A percentile compares a stretch with the other conserved stretches of the same genome.
Conservation (phyloP, 1,140 invertebrate species). For the Dufourea novaeangliae region DNA sequence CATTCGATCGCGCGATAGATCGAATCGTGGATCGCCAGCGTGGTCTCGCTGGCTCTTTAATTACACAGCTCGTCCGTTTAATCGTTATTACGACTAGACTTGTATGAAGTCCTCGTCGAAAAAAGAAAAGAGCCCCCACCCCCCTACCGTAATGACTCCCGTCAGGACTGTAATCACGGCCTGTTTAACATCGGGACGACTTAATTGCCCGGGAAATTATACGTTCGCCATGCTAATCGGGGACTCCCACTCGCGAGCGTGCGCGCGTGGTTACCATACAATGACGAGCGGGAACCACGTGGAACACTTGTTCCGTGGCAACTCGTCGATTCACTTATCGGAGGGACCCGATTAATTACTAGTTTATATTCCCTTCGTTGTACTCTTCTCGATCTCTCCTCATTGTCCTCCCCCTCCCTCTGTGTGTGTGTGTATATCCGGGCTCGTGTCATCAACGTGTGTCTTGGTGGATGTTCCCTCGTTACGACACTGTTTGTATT, state of each 20-base stretch:
- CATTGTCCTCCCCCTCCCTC: neutral
- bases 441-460: neutral
- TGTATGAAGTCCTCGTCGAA: neutral
- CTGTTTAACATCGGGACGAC: slow-evolving; percentile 44
- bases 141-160: slow-evolving; percentile 15
- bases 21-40: neutral
- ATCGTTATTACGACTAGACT: slow-evolving; percentile 45
- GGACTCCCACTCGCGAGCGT: slow-evolving; percentile 41
- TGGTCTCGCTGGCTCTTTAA: slow-evolving; percentile 21
- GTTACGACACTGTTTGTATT: neutral
- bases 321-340: slow-evolving; percentile 2
- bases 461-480: too few species aligned
- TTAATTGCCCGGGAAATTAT: slow-evolving; percentile 46
- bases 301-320: slow-evolving; percentile 1
- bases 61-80: slow-evolving; percentile 22
- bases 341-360: slow-evolving; percentile 8
- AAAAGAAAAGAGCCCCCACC: too few species aligned
- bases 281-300: slow-evolving; percentile 25
- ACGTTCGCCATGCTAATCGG: slow-evolving; percentile 29
- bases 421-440: too few species aligned
- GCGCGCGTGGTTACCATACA: slow-evolving; percentile 58
- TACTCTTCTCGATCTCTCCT: neutral
- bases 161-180: slow-evolving; percentile 4
- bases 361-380: neutral
- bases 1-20: slow-evolving; percentile 20